A percentile compares a stretch with the other conserved stretches of the same genome.
Conservation (phyloP, 2,888 invertebrate species). For the Campoplex capitator region DNA sequence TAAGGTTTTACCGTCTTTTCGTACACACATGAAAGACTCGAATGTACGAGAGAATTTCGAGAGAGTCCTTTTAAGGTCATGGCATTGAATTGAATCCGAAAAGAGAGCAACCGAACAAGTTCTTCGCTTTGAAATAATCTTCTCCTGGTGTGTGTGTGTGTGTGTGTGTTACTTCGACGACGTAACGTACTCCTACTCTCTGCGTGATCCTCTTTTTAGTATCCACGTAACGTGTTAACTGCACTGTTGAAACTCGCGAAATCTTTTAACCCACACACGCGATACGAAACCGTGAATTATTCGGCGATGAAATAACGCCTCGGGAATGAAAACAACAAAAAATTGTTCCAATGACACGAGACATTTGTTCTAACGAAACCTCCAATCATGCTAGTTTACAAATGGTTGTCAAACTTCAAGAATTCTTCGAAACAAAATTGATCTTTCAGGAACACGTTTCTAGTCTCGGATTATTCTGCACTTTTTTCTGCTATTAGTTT, state of each 20-base stretch:
- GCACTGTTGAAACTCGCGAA: constrained; percentile 59
- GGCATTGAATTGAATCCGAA: constrained; percentile 65
- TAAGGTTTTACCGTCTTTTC: constrained; percentile 3
- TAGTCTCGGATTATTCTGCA: no score
- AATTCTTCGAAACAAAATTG: no score
- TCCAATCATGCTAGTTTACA: no score
- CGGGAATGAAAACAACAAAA: background rate
- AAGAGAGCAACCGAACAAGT: constrained; percentile 63
- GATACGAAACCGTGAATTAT: background rate
- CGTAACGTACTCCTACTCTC: constrained; percentile 50
- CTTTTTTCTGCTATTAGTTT: background rate
- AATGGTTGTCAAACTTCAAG: no score
- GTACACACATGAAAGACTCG: constrained; percentile 5
- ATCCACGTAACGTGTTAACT: constrained; percentile 7
- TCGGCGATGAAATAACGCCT: constrained; percentile 16
- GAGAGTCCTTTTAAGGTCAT: constrained; percentile 68
- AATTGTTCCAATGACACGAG: background rate
- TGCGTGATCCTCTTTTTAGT: constrained; percentile 2
- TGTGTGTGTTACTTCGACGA: constrained; percentile 24
- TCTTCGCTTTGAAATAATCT: constrained; percentile 64
- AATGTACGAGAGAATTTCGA: constrained; percentile 48
- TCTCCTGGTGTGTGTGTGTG: constrained; percentile 19
- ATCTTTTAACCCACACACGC: constrained; percentile 39
- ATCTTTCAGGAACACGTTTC: no score
- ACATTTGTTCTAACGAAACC: background rate